Conservation (phyloP, 2,888 invertebrate genomes). For the Muschampia staudingeri region DNA sequence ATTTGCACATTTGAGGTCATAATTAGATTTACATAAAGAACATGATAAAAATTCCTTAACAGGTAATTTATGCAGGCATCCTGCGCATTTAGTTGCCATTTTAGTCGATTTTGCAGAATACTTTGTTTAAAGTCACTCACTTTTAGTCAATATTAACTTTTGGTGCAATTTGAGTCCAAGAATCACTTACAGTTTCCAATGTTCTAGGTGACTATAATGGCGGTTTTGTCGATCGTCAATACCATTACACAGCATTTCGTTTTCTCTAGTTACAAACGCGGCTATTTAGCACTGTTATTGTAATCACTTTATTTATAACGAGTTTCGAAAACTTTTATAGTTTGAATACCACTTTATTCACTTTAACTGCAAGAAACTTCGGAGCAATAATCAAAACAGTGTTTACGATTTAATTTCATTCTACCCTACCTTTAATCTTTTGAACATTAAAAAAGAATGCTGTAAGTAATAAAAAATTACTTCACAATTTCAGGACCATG, state of each 20-base stretch:
- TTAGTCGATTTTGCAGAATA: neutral
- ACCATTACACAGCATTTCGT: neutral
- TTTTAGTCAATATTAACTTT: neutral
- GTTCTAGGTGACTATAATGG: too few species aligned
- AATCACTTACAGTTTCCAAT: too few species aligned
- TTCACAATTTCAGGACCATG: too few species aligned
- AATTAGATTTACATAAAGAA: constrained; percentile 16
- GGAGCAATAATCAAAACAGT: constrained; percentile 8
- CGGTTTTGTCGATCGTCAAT: too few species aligned
- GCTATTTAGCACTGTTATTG: neutral
- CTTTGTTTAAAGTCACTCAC: neutral
- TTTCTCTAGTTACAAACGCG: neutral
- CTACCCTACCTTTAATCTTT: neutral
- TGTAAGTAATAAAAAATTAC: too few species aligned
- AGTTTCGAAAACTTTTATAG: neutral
- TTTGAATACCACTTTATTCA: neutral
- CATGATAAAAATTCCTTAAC: constrained; percentile 8
- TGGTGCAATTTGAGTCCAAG: neutral
- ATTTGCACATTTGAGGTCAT: constrained; percentile 4
- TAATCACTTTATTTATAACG: neutral
- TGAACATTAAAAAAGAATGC: too few species aligned
- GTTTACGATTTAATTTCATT: constrained; percentile 7
- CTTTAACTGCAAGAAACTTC: constrained; percentile 1
- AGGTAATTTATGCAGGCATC: constrained; percentile 7
- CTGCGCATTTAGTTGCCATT: constrained; percentile 3